Conservation (phyloP, 2,888 invertebrate species). For the Germaria angustata region DNA sequence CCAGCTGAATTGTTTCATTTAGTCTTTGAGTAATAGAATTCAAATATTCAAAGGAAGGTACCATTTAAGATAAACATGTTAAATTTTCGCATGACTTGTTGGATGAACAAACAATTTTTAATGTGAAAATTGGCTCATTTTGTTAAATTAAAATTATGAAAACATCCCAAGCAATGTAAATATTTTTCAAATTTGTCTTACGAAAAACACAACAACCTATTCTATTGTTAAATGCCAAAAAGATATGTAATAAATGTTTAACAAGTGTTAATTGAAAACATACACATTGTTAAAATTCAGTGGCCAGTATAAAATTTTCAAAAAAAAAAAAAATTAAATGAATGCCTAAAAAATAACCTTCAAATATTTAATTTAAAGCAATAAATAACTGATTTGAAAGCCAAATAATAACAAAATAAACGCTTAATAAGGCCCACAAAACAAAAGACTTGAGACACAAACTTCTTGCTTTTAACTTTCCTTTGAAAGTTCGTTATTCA, state of each 20-base stretch:
- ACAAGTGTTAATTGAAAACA: slow-evolving; percentile 25
- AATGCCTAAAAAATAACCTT: not conserved
- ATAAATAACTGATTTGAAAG: not conserved
- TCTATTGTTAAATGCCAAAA: not conserved
- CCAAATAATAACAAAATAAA: not conserved
- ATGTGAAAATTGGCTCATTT: no score
- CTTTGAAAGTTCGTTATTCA: not conserved
- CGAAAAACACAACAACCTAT: not conserved
- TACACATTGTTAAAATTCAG: not conserved
- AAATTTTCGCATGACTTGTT: no score
- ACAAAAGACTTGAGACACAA: slow-evolving; percentile 12
- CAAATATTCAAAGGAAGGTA: no score
- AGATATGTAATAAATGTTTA: not conserved
- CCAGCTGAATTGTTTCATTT: not conserved
- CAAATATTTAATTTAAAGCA: not conserved
- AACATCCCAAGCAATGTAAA: no score
- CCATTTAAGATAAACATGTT: no score
- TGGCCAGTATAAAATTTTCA: no score
- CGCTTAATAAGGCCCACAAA: not conserved
- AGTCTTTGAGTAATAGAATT: not conserved
- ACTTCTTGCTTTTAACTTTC: not conserved
- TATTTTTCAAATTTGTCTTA: not conserved
- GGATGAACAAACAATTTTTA: no score
- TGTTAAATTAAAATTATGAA: no score
- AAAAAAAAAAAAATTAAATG: no score